A percentile compares a stretch with the other conserved stretches of the same genome.
These are phyloP conservation scores for Aporophyla nigra DNA, from an alignment of 2,888 invertebrate species.

Conservation along the genomic window DNA sequence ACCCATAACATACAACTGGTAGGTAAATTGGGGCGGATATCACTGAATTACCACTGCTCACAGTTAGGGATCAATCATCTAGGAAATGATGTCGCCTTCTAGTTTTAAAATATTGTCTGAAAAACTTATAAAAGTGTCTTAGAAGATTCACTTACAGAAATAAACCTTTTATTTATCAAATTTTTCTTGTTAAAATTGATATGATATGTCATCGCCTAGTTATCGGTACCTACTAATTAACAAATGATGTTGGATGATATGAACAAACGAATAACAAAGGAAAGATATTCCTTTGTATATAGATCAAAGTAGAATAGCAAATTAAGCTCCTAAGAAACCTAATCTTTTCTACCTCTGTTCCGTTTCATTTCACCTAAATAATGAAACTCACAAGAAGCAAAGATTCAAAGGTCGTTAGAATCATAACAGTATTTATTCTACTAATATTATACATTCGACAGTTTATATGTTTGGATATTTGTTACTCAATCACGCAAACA, in stretches of 20 bases:
- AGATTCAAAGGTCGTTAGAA: neutral
- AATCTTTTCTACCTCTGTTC: neutral
- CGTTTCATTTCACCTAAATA: neutral
- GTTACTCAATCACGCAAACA: too few species aligned
- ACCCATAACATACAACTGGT: too few species aligned
- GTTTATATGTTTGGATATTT: too few species aligned
- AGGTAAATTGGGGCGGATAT: too few species aligned
- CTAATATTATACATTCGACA: too few species aligned
- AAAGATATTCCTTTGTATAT: neutral
- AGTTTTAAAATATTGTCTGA: neutral
- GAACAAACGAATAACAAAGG: neutral
- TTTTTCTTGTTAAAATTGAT: neutral
- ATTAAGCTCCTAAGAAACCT: neutral
- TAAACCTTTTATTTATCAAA: neutral
- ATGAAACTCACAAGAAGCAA: neutral
- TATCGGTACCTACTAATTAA: neutral
- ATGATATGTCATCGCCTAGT: neutral
- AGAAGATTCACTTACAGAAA: neutral
- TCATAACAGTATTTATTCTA: slow-evolving; percentile 11
- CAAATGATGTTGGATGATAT: neutral
- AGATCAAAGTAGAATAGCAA: neutral
- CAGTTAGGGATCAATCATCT: neutral
- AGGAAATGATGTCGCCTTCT: neutral
- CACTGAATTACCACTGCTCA: too few species aligned
- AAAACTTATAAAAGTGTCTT: neutral